phyloP scores from a whole-genome alignment of 2,113 vertebrate genomes.

The Oryzias celebensis region DNA sequence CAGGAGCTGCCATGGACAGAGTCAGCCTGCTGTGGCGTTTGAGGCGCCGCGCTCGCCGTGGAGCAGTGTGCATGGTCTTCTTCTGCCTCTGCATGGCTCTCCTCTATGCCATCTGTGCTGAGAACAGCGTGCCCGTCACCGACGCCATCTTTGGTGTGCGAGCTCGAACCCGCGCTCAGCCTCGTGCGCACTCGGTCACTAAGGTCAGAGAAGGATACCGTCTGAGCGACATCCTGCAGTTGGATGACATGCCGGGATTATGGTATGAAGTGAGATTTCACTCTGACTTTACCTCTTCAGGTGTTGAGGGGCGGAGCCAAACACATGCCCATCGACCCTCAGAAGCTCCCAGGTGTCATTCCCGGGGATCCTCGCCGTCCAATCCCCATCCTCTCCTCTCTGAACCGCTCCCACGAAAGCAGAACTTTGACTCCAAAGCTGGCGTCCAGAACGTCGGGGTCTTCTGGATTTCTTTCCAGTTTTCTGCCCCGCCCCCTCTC shows the following conservation, averaged over 20 bases:
- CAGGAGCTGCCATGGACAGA: slow-evolving; percentile 74
- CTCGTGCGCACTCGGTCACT: slow-evolving; percentile 63
- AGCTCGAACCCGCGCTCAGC: slow-evolving; percentile 77
- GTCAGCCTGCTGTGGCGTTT: slow-evolving; percentile 76
- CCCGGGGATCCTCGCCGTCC: slow-evolving; percentile 76
- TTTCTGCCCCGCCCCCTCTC: slow-evolving; percentile 69
- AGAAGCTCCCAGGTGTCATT: slow-evolving; percentile 77
- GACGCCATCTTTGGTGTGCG: slow-evolving; percentile 75
- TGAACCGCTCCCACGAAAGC: slow-evolving; percentile 51
- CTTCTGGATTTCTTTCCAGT: slow-evolving; percentile 57
- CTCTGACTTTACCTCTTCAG: slow-evolving; percentile 32
- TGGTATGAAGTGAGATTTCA: not conserved
- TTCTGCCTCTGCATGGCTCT: slow-evolving; percentile 78
- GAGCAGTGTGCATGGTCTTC: slow-evolving; percentile 75
- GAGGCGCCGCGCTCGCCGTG: slow-evolving; percentile 74
- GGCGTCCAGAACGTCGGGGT: slow-evolving; percentile 27
- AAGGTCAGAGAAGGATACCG: slow-evolving; percentile 33
- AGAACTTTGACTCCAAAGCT: slow-evolving; percentile 14
- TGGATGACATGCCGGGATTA: too few species aligned
- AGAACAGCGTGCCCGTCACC: slow-evolving; percentile 79
- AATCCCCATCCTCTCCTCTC: slow-evolving; percentile 76
- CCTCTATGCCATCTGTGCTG: slow-evolving; percentile 79
- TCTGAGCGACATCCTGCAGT: too few species aligned
- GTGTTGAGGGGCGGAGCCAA: slow-evolving; percentile 73
- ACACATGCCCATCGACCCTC: slow-evolving; percentile 70